Evolutionary conservation across 1,140 invertebrate genomes (phyloP), one percentile per base, ranked within the genome.

Genomic region (Cydia fagiglandana): DNA sequence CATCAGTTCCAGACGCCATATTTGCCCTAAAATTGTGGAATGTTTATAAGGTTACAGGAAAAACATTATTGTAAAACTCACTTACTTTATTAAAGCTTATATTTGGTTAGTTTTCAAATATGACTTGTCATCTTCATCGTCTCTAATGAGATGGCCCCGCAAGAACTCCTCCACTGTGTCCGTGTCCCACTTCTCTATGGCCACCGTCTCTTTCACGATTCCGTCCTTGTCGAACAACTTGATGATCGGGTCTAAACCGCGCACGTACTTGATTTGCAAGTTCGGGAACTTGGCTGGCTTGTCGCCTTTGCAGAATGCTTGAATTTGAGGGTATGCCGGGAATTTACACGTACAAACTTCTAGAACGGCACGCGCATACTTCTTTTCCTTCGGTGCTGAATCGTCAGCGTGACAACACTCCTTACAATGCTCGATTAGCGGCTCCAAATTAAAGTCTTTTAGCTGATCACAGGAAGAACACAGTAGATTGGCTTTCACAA

Each of bases 131-230:
- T 93, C 89, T 77, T 94, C 93, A 47, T 94, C 91, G 50, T 94
- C 93, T 66, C 93, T 91, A 24, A 86, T 84, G 77, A 99, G 93
- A 94, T 98, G 96, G 53, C 97, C 97, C 53, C 95, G 96, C 47
- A 99, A 95, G 93, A 99, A 99, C 93, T 99, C 98, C 91, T 98
- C 97, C 0, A 99, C 96, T 12, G 98, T 97, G 86, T 99, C 98
- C 6, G 98, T 99, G 89, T 99, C 97, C 98, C 98, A 99, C 89
- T 98, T 98, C 80, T 98, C 97, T 88, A 99, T 99, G 53, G 98
- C 97, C 4, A 99, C 94, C 66, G 96, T 96, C 86, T 98, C 97
- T 90, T 96, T 95, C 15, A 98, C 94, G 86, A 96, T 96, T 34
- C 96, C 96, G 84, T 96, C 95, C 73, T 95, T 95, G 88, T 99